Conservation (phyloP, 1,140 invertebrate genomes). For the Zophobas atratus region DNA sequence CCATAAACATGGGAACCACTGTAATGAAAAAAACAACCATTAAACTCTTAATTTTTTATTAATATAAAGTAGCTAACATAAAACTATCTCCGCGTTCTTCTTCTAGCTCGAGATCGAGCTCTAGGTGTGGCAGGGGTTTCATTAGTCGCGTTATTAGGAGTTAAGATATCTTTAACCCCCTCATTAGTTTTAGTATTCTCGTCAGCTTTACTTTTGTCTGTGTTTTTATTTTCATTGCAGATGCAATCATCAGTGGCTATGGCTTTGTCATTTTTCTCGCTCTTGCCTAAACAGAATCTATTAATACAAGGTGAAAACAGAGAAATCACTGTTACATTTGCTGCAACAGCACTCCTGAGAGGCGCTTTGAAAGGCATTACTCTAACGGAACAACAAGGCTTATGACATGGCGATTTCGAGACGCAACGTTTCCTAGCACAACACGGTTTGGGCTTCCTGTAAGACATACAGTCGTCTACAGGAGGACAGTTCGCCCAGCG, state of each 20-base stretch:
- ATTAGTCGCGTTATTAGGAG: neutral
- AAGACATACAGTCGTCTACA: constrained; percentile 7
- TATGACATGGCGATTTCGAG: neutral
- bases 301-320: constrained; percentile 1
- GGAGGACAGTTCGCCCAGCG: constrained; percentile 50
- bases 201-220: neutral
- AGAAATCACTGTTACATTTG: constrained; percentile 7
- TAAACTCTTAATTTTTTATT: neutral
- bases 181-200: neutral
- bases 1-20: constrained; percentile 84
- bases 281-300: constrained; percentile 17
- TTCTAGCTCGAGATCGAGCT: neutral
- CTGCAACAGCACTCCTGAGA: constrained; percentile 15
- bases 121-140: neutral
- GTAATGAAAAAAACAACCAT: constrained; percentile 63
- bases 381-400: constrained; percentile 18
- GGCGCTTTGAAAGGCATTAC: constrained; percentile 15
- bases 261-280: constrained; percentile 8
- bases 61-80: neutral
- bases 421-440: constrained; percentile 3
- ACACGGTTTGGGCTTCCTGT: neutral
- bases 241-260: constrained; percentile 17
- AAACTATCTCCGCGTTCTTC: constrained; percentile 5
- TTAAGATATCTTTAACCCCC: neutral
- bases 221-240: constrained; percentile 15